A percentile compares a stretch with the other conserved stretches of the same genome.
These are phyloP conservation scores for Abscondita cerata DNA, from an alignment of 2,888 invertebrate genomes.

Conservation along the genomic window DNA sequence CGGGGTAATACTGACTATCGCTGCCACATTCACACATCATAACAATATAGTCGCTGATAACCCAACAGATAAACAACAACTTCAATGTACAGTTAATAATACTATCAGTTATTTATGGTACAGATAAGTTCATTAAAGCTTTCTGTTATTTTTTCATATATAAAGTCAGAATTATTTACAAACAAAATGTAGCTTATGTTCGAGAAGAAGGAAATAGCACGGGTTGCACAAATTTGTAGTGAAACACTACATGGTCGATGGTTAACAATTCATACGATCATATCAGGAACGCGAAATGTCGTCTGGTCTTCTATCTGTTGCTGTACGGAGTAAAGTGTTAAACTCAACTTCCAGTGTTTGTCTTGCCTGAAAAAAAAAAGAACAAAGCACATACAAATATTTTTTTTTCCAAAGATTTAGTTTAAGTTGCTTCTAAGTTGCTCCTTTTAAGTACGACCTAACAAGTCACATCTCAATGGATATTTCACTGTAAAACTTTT, in stretches of 20 bases:
- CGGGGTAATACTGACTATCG: constrained; percentile 57
- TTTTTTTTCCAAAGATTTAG: too few relatives aligned
- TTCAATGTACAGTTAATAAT: constrained; percentile 57
- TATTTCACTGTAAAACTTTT: too few relatives aligned
- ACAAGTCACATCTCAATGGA: too few relatives aligned
- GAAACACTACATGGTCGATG: constrained; percentile 37
- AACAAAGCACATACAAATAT: too few relatives aligned
- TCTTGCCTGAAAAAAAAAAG: constrained; percentile 75
- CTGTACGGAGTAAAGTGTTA: constrained; percentile 80
- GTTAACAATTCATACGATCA: constrained; percentile 38
- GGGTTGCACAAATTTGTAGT: constrained; percentile 38
- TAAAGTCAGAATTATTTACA: constrained; percentile 44
- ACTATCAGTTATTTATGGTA: constrained; percentile 56
- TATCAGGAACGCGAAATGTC: constrained; percentile 58
- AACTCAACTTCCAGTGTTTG: constrained; percentile 93
- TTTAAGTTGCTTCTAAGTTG: too few relatives aligned
- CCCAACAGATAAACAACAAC: constrained; percentile 56
- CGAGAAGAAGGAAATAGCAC: constrained; percentile 37
- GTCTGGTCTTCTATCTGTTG: constrained; percentile 76
- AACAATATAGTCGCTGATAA: constrained; percentile 53
- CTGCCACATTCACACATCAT: constrained; percentile 51
- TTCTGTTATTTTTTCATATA: constrained; percentile 50
- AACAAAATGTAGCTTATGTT: constrained; percentile 33
- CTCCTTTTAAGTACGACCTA: too few relatives aligned
- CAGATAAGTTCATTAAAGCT: constrained; percentile 58